These are phyloP conservation scores for Phragmatobia fuliginosa DNA, from an alignment of 2,888 invertebrate species.

Conservation along the genomic window DNA sequence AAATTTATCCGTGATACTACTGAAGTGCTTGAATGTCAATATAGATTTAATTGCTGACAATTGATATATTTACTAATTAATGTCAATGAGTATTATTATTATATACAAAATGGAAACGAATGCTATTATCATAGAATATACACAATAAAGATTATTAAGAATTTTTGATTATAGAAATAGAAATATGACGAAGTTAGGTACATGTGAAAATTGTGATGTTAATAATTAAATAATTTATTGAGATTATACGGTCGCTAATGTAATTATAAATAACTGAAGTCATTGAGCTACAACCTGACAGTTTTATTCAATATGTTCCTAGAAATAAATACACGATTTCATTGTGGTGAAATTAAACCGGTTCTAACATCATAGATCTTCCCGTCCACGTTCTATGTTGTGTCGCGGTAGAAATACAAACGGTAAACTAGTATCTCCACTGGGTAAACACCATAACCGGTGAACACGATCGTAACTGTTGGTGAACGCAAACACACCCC, in stretches of 20 bases:
- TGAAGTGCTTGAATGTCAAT: neutral
- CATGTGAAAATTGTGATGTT: neutral
- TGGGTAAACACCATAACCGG: conserved; percentile 18
- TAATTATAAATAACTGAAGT: conserved; percentile 2
- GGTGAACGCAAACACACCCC: conserved; percentile 38
- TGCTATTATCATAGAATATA: conserved; percentile 30
- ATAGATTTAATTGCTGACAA: conserved; percentile 24
- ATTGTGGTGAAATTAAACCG: neutral
- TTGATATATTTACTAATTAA: conserved; percentile 25
- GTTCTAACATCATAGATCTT: conserved; percentile 19
- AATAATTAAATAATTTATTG: conserved; percentile 4
- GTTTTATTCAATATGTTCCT: neutral
- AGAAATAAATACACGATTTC: conserved; percentile 8
- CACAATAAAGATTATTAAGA: conserved; percentile 9
- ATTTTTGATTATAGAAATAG: neutral
- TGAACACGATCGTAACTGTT: conserved; percentile 30
- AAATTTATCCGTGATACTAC: conserved; percentile 13
- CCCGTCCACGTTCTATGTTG: conserved; percentile 50
- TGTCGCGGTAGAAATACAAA: conserved; percentile 48
- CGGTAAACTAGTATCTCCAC: conserved; percentile 43
- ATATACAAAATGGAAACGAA: conserved; percentile 37
- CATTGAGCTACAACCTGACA: conserved; percentile 6
- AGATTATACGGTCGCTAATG: neutral
- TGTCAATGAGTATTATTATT: conserved; percentile 36
- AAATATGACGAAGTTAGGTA: neutral